These are phyloP conservation scores for Enteromius argenteus DNA, from an alignment of 2,797 vertebrate species.

Conservation along the genomic window DNA sequence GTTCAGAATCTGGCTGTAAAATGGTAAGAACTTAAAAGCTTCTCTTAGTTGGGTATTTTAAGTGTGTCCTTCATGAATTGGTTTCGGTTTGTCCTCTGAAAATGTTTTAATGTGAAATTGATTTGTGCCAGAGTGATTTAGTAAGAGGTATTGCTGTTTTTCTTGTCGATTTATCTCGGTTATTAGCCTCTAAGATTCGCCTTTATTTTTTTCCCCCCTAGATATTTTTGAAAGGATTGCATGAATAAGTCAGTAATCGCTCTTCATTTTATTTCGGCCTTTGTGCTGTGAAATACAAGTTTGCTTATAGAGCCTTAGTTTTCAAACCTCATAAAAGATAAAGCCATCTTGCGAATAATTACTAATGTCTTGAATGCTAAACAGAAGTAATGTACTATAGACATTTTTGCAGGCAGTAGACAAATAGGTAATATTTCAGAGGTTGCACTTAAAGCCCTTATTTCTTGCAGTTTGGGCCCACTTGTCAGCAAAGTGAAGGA, in stretches of 20 bases:
- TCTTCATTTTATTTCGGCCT: not conserved
- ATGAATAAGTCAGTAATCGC: conserved; percentile 4
- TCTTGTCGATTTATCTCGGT: not conserved
- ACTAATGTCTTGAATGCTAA: not conserved
- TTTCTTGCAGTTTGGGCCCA: conserved; percentile 87
- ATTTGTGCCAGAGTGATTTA: conserved; percentile 42
- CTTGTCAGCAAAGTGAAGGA: conserved; percentile 99
- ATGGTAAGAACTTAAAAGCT: conserved; percentile 82
- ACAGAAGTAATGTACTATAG: not conserved
- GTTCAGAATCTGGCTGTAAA: conserved; percentile 98
- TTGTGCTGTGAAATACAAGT: not conserved
- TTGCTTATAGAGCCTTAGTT: not conserved
- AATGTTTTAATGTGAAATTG: conserved; percentile 35
- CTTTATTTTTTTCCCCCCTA: not conserved
- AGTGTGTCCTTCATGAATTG: conserved; percentile 12
- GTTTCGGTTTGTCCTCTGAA: not conserved
- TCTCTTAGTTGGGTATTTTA: not conserved
- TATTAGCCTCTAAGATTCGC: conserved; percentile 5
- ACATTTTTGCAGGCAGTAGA: not conserved
- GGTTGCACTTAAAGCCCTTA: not conserved
- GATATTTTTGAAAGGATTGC: conserved; percentile 6
- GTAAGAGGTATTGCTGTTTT: conserved; percentile 16
- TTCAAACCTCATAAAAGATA: not conserved
- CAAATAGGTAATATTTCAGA: not conserved
- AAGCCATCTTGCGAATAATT: not conserved